These are phyloP conservation scores for Bombus soroeensis DNA, from an alignment of 1,140 invertebrate genomes.

Conservation along the genomic window DNA sequence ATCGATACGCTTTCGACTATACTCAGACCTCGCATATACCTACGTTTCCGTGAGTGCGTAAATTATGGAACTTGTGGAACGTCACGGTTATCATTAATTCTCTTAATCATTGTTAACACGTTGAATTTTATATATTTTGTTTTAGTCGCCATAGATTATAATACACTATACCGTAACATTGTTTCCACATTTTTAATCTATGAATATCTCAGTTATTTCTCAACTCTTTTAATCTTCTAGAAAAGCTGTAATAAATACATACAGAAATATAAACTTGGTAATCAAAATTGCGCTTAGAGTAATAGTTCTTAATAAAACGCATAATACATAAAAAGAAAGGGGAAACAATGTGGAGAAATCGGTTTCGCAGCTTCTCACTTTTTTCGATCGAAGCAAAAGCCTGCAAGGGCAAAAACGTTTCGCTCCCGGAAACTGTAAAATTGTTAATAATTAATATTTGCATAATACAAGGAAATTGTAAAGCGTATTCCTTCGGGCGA, in stretches of 20 bases:
- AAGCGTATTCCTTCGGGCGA: too few species aligned
- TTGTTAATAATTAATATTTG: not conserved
- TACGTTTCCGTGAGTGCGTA: not conserved
- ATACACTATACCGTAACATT: too few species aligned
- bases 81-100: not conserved
- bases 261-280: not conserved
- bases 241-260: not conserved
- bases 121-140: too few species aligned
- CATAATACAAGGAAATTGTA: not conserved
- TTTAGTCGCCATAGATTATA: too few species aligned
- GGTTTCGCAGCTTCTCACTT: not conserved
- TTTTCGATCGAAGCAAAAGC: not conserved
- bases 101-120: not conserved
- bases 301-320: not conserved
- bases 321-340: not conserved
- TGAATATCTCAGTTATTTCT: not conserved
- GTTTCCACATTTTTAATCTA: too few species aligned
- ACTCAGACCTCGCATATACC: not conserved
- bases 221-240: not conserved
- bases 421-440: not conserved
- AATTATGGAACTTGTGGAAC: slow-evolving; percentile 5
- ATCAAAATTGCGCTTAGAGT: too few species aligned
- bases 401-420: not conserved
- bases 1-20: slow-evolving; percentile 41
- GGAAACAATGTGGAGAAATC: not conserved